phyloP scores from a whole-genome alignment of 2,888 invertebrate genomes.

The Tetheella fluctuosa region DNA sequence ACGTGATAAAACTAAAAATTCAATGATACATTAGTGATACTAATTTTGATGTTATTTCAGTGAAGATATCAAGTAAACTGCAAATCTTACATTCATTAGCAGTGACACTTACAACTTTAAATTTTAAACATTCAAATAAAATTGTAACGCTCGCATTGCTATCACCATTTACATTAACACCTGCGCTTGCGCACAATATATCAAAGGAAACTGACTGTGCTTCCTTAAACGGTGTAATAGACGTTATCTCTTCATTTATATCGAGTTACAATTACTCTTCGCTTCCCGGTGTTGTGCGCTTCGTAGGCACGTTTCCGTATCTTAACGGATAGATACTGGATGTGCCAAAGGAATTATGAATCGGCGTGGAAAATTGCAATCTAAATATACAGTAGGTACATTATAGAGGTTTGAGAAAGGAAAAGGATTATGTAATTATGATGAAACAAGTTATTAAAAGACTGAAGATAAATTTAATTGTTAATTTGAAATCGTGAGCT shows the following conservation, averaged over 20 bases:
- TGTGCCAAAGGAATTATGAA: constrained; percentile 53
- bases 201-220: constrained; percentile 55
- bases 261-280: constrained; percentile 70
- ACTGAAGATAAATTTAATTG: not conserved
- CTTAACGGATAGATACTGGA: constrained; percentile 46
- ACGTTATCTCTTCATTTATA: constrained; percentile 75
- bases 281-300: constrained; percentile 63
- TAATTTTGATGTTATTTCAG: too few relatives aligned
- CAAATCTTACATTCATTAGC: not conserved
- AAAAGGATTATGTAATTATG: not conserved
- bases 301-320: constrained; percentile 63
- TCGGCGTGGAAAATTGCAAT: constrained; percentile 25
- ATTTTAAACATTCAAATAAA: constrained; percentile 11
- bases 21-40: too few relatives aligned
- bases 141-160: constrained; percentile 6
- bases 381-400: constrained; percentile 11
- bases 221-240: constrained; percentile 72
- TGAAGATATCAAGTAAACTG: not conserved
- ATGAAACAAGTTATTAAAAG: not conserved
- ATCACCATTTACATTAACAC: constrained; percentile 32
- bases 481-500: constrained; percentile 1
- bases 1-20: too few relatives aligned
- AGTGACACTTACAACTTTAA: constrained; percentile 6
- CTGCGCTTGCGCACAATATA: constrained; percentile 41
- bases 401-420: not conserved